Conservation (phyloP, 2,113 vertebrate genomes). For the Dunckerocampus dactyliophorus region DNA sequence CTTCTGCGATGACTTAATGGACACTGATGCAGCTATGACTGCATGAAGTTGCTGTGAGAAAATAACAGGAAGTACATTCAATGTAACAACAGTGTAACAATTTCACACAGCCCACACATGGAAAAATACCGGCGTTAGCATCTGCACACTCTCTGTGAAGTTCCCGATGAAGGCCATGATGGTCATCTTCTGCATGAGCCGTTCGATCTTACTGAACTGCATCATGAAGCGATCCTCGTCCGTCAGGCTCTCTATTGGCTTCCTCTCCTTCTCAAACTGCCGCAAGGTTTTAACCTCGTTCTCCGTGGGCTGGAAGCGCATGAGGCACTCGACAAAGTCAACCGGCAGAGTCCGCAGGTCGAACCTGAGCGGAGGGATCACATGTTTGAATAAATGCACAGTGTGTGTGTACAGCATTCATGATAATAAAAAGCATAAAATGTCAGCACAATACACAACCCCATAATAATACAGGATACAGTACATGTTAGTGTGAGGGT, state of each 20-base stretch:
- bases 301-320: slow-evolving; percentile 92
- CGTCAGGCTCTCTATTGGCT: slow-evolving; percentile 84
- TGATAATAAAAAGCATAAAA: too few relatives aligned
- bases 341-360: slow-evolving; percentile 86
- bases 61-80: background rate
- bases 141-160: slow-evolving; percentile 85
- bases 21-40: slow-evolving; percentile 91
- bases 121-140: slow-evolving; percentile 85
- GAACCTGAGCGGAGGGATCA: slow-evolving; percentile 66
- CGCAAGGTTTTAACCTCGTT: slow-evolving; percentile 83
- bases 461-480: too few relatives aligned
- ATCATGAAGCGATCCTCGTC: slow-evolving; percentile 96
- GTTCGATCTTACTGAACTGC: slow-evolving; percentile 91
- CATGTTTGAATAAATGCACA: too few relatives aligned
- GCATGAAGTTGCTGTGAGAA: slow-evolving; percentile 86
- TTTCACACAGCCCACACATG: background rate
- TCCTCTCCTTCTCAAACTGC: slow-evolving; percentile 88
- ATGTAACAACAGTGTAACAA: too few relatives aligned
- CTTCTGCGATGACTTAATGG: slow-evolving; percentile 94
- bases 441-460: too few relatives aligned
- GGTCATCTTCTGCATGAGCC: slow-evolving; percentile 91
- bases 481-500: too few relatives aligned
- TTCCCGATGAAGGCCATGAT: slow-evolving; percentile 95
- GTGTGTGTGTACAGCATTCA: too few relatives aligned
- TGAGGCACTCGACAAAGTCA: slow-evolving; percentile 91